Base-by-base conservation (phyloP, 2,888 invertebrate genomes). In the Trissonchulus latispiculum region DNA sequence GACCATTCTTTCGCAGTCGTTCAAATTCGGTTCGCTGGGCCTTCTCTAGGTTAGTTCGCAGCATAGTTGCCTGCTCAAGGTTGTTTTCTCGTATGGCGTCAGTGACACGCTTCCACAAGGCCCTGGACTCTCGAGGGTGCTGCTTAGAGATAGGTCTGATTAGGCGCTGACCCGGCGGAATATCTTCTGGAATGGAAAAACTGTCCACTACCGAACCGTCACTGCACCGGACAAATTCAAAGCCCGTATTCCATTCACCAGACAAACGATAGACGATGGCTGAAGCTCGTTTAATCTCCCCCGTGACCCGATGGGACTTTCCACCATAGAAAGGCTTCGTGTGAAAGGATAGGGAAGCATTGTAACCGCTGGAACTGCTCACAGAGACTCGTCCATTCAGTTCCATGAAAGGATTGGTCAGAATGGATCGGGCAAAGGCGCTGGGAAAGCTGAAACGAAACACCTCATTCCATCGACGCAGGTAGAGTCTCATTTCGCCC, bases 241-340 rank as follows among this genome's bases (percentile, higher is more conserved):
- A 75, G 15, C 72, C 72, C 15, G 79, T 81, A 75, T 85, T 86
- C 86, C 86, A 86, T 77, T 86, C 86, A 48, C 86, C 86, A 74
- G 80, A 80, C 1, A 85, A 82, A 76, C 83, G 82, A 75, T 84
- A 84, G 1, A 82, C 74, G 36, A 82, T 78, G 61, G 80, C 81
- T 29, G 83, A 78, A 28, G 80, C 77, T 1, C 76, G 77, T 77
- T 84, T 85, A 2, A 86, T 83, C 78, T 87, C 86, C 1, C 84
- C 85, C 35, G 84, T 82, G 8, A 86, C 82, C 64, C 83, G 81
- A 77, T 86, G 85, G 29, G 85, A 78, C 76, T 84, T 85, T n/a
- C 85, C 86, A 71, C 86, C 86, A 80, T 86, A 86, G 78, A 86
- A 86, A 36, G 86, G 86, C 85, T 86, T 86, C 1, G 86, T 85